Evolutionary conservation across 2,888 invertebrate genomes (phyloP).

Genomic region (Tetragonisca angustula): DNA sequence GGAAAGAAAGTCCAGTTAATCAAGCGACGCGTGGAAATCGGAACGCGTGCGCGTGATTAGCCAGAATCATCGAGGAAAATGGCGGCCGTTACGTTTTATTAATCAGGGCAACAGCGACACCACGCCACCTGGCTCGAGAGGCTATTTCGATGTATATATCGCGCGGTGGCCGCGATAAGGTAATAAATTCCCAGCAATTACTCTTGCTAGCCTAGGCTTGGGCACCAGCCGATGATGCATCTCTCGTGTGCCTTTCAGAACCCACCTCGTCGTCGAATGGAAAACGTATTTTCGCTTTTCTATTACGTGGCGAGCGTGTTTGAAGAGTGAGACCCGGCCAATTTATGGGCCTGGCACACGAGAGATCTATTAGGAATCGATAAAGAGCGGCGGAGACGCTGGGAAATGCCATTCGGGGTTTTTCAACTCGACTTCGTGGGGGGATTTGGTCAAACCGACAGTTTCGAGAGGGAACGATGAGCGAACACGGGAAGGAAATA

Average conservation of each 20-base stretch:
- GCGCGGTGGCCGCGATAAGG: slow-evolving; percentile 37
- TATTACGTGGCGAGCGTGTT: slow-evolving; percentile 34
- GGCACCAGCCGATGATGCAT: slow-evolving; percentile 16
- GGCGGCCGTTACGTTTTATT: slow-evolving; percentile 44
- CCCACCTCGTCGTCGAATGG: neutral
- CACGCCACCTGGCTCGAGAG: slow-evolving; percentile 38
- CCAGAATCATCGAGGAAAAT: slow-evolving; percentile 32
- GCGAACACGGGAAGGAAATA: neutral
- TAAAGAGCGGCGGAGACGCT: slow-evolving; percentile 15
- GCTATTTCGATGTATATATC: slow-evolving; percentile 46
- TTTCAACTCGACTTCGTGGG: neutral
- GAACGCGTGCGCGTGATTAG: slow-evolving; percentile 26
- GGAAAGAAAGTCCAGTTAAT: neutral
- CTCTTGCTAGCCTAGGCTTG: slow-evolving; percentile 22
- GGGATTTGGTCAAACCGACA: neutral
- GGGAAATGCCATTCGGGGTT: neutral
- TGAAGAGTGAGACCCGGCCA: slow-evolving; percentile 18
- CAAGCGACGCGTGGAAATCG: neutral
- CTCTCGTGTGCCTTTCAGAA: slow-evolving; percentile 9
- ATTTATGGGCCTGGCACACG: slow-evolving; percentile 53
- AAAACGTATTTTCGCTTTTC: slow-evolving; percentile 35
- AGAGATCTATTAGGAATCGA: slow-evolving; percentile 60
- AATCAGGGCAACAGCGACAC: slow-evolving; percentile 29
- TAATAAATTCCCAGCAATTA: slow-evolving; percentile 62
- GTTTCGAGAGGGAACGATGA: neutral